Evolutionary conservation across 2,888 invertebrate genomes (phyloP), one percentile per base, ranked within the genome.

Genomic region (Agonum fuliginosum): DNA sequence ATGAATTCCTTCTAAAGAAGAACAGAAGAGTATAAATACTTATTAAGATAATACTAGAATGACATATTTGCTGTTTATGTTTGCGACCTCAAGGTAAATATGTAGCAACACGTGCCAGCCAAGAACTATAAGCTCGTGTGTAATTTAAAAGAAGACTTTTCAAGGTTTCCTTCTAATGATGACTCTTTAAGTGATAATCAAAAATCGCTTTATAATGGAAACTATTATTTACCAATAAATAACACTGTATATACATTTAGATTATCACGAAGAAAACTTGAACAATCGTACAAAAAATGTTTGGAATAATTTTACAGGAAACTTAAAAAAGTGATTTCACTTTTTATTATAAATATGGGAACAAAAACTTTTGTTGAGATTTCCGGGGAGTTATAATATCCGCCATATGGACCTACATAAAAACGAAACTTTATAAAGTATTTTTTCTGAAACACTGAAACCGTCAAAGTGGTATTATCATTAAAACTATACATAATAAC

Each of bases 101-200:
- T 70, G 37, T 70, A 19, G 6, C 41, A 72, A 27, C 72, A 72
- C 54, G 51, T 51, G 72, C 72, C 34, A 70, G 17, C 10, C 27
- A 24, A 43, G 46, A 46, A 70, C 24, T 43, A 70, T 46, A 70
- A 24, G 27, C 46, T 43, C 30, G 37, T 37, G 54, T 58, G 48
- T 72, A 72, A 72, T 54, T 72, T 72, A 58, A 72, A 72, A 19
- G n/a, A 20, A 58, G 43, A 20, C 37, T 20, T 65, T 30, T 72
- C 72, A 72, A 72, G 72, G 72, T 54, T 41, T 24, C 27, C 0
- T 10, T 17, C 6, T 58, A 58, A 72, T 58, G n/a, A 72, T 54
- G 34, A 41, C 19, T 14, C 17, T 58, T 72, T 41, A 30, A 14
- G 10, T 8, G 30, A 62, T 27, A 62, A 30, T 30, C 58, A 27